Evolutionary conservation across 2,888 invertebrate genomes (phyloP).

Genomic region (Andrena haemorrhoa): DNA sequence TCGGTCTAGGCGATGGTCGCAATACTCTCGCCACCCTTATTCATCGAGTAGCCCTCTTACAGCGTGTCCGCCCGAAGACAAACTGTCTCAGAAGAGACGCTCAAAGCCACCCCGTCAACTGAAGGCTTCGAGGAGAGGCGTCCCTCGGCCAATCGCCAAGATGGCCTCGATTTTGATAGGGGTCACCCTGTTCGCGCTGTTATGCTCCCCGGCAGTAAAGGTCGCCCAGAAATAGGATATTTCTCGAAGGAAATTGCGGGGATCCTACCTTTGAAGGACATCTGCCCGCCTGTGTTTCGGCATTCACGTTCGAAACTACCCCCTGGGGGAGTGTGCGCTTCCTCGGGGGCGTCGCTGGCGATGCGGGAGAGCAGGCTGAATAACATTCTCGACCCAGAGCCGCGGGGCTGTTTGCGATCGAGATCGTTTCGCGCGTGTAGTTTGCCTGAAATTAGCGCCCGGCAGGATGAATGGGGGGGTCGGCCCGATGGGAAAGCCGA

Average conservation of each 20-base stretch:
- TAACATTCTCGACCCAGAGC: slow-evolving; percentile 39
- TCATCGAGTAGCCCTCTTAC: neutral
- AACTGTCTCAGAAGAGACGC: neutral
- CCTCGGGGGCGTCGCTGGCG: neutral
- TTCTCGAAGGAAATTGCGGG: neutral
- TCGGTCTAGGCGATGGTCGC: neutral
- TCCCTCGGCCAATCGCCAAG: slow-evolving; percentile 6
- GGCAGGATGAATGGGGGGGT: slow-evolving; percentile 8
- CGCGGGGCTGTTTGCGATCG: slow-evolving; percentile 20
- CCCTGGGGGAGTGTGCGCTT: neutral
- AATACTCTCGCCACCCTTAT: slow-evolving; percentile 1
- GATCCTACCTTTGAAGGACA: neutral
- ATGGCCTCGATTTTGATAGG: slow-evolving; percentile 42
- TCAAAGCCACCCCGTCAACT: neutral
- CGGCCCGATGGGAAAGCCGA: slow-evolving; percentile 32
- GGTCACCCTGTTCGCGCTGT: neutral
- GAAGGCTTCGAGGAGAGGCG: neutral
- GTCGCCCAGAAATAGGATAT: slow-evolving; percentile 15
- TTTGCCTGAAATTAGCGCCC: slow-evolving; percentile 23
- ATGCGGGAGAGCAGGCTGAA: neutral
- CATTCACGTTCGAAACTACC: slow-evolving; percentile 6
- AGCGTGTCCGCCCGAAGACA: slow-evolving; percentile 6
- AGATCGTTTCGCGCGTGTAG: neutral
- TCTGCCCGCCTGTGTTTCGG: neutral
- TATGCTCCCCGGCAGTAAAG: neutral